A percentile compares a stretch with the other conserved stretches of the same genome.
Conservation (phyloP, 2,888 invertebrate genomes). For the Microplitis manilae region DNA sequence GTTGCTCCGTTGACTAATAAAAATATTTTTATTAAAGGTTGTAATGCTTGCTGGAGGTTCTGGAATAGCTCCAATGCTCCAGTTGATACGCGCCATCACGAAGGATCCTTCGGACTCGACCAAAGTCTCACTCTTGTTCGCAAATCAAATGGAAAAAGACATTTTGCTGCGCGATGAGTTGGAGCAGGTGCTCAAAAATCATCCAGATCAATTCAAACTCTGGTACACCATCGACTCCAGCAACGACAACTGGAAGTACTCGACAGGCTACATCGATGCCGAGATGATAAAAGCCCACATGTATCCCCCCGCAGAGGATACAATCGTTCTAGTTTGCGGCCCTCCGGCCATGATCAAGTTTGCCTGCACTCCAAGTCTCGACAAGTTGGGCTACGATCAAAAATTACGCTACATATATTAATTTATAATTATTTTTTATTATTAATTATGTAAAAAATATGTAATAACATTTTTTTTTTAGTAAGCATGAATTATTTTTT, state of each 20-base stretch:
- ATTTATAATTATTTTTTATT: slow-evolving; percentile 48
- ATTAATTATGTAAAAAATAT: too few species aligned
- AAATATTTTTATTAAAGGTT: slow-evolving; percentile 68
- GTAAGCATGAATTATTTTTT: too few species aligned
- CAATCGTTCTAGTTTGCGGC: slow-evolving; percentile 95
- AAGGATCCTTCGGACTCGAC: slow-evolving; percentile 85
- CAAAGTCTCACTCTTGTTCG: slow-evolving; percentile 88
- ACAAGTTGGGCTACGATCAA: slow-evolving; percentile 88
- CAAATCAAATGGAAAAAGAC: slow-evolving; percentile 97
- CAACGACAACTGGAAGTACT: slow-evolving; percentile 90
- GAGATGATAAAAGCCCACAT: slow-evolving; percentile 91
- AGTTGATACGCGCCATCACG: slow-evolving; percentile 89
- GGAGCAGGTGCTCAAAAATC: slow-evolving; percentile 81
- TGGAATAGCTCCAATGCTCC: slow-evolving; percentile 98
- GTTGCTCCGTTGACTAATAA: too few species aligned
- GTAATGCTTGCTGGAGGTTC: slow-evolving; percentile 97
- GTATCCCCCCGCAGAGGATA: slow-evolving; percentile 84
- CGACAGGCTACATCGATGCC: slow-evolving; percentile 91
- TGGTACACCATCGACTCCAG: slow-evolving; percentile 97
- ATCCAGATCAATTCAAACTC: slow-evolving; percentile 87
- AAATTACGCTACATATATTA: slow-evolving; percentile 89
- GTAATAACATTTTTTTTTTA: too few species aligned
- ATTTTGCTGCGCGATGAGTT: slow-evolving; percentile 91
- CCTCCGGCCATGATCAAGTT: slow-evolving; percentile 98
- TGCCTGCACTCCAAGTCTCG: slow-evolving; percentile 92